Base-by-base conservation (phyloP, 2,113 vertebrate species). In the Albula glossodonta region DNA sequence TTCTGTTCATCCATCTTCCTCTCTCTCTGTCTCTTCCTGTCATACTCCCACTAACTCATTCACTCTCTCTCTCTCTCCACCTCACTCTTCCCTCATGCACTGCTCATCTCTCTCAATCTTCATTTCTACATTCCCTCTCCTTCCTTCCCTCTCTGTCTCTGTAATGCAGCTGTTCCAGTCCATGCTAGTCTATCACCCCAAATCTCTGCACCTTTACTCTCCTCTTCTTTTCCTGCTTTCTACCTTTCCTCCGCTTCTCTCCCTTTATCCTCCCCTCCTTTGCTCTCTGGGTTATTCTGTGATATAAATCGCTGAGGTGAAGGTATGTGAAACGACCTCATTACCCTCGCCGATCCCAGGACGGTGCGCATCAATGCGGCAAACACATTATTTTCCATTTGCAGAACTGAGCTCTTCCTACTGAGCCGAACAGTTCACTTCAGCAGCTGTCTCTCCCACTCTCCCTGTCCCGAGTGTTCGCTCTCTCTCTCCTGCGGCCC, bases 201-300 rank as follows among this genome's bases (percentile, higher is more conserved):
- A 80, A 90, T 84, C 90, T 89, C 89, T 93, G 94, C 94, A 94
- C 93, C 91, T 91, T 57, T 90, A 91, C 92, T 92, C 91, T 93
- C 53, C 53, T 56, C 53, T 12, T 12, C 53, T 10, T 10, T 92
- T 93, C 90, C 93, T 92, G 91, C 92, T 89, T 74, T 90, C 86
- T 83, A 86, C 86, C 80, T 85, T 89, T 83, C 84, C 86, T 88
- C 87, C 77, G 70, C 70, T 66, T 56, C 57, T 50, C 50, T 51
- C 7, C 83, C 25, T 80, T 25, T 15, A 77, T 81, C 81, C 88
- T 77, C 57, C 7, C 84, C 81, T 51, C 87, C 86, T 48, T 86
- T 84, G 86, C 87, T 87, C n/a, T 41, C 31, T 0, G 31, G 31
- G 31, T 41, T 41, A 41, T 41, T 41, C 31, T 41, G 31, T 41